Conservation (phyloP, 2,888 invertebrate genomes). For the Gnatocerus cornutus region DNA sequence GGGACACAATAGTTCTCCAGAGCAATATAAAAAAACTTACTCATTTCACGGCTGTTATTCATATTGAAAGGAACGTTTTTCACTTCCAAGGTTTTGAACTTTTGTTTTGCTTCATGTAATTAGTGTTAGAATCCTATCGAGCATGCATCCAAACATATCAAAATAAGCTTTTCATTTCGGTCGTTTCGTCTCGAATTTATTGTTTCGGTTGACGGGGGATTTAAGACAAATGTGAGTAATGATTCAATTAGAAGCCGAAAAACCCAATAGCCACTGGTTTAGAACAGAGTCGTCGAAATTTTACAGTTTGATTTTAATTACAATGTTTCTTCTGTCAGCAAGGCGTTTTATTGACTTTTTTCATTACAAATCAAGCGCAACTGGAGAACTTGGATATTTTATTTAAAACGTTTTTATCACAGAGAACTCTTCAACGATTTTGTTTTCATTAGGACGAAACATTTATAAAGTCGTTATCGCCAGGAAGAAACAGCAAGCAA, state of each 20-base stretch:
- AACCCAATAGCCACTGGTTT: conserved; percentile 35
- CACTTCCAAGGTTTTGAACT: conserved; percentile 46
- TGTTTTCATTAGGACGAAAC: background rate
- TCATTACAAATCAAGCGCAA: conserved; percentile 44
- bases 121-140: conserved; percentile 30
- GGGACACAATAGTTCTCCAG: conserved; percentile 50
- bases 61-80: conserved; percentile 63
- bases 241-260: conserved; percentile 41
- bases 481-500: too few species aligned
- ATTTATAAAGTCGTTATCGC: background rate
- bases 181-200: conserved; percentile 1
- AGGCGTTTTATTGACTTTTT: conserved; percentile 31
- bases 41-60: conserved; percentile 68
- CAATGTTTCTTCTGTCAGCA: conserved; percentile 26
- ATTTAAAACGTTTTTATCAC: conserved; percentile 11
- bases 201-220: background rate
- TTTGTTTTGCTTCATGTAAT: conserved; percentile 45
- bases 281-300: conserved; percentile 45
- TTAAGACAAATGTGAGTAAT: conserved; percentile 22
- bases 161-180: conserved; percentile 4
- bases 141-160: conserved; percentile 5
- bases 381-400: conserved; percentile 24
- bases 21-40: conserved; percentile 60
- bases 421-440: background rate
- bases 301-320: conserved; percentile 46